These are phyloP conservation scores for Lethenteron reissneri DNA, from an alignment of 2,113 vertebrate species.

Conservation along the genomic window DNA sequence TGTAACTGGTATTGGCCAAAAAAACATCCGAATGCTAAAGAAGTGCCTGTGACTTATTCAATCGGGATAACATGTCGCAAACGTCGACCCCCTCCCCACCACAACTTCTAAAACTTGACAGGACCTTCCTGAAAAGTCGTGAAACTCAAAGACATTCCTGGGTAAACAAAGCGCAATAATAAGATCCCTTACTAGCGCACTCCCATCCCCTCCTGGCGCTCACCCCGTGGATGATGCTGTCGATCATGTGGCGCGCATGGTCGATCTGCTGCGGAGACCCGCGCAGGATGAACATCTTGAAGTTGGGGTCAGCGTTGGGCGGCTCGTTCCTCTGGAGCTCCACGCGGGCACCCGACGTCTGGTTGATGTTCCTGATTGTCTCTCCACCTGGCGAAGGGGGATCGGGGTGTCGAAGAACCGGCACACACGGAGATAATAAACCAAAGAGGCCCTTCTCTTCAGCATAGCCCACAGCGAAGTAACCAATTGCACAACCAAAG, in stretches of 20 bases:
- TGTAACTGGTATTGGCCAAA: no score
- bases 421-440: no score
- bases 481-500: no score
- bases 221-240: constrained; percentile 14
- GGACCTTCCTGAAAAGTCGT: no score
- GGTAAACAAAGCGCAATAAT: not conserved
- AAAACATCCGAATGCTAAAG: no score
- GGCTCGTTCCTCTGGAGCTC: constrained; percentile 65
- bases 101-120: no score
- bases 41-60: no score
- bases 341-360: constrained; percentile 67
- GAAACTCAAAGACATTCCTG: not conserved
- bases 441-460: no score
- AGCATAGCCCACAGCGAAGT: no score
- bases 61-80: no score
- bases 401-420: not conserved
- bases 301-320: constrained; percentile 65
- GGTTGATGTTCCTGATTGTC: constrained; percentile 72
- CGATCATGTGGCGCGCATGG: constrained; percentile 73
- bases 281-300: constrained; percentile 60
- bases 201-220: not conserved
- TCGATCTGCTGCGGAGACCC: constrained; percentile 67
- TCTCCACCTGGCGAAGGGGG: constrained; percentile 31
- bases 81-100: no score
- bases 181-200: not conserved